These are phyloP conservation scores for Pocillopora damicornis DNA, from an alignment of 64 coral and sea anemone species.

Conservation along the genomic window DNA sequence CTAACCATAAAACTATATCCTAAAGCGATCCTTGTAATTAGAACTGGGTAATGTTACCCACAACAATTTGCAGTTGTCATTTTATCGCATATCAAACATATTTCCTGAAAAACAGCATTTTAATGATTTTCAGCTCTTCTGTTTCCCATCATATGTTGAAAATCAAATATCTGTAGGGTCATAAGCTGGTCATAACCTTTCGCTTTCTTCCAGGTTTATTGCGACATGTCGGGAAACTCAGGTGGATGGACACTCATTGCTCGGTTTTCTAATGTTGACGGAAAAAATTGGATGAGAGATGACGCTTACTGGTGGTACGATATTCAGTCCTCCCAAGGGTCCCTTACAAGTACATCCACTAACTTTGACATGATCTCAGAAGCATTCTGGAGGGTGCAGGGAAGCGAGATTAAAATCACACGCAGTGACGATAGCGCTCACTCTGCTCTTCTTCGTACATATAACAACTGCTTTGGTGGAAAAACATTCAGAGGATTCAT, in stretches of 20 bases:
- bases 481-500: conserved; percentile 10
- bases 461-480: conserved; percentile 15
- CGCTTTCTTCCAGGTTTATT: neutral
- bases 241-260: conserved; percentile 50
- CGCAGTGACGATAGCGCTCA: conserved; percentile 38
- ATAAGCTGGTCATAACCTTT: too few species aligned
- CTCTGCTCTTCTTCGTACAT: conserved; percentile 38
- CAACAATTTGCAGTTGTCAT: too few species aligned
- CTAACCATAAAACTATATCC: too few species aligned
- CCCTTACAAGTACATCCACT: neutral
- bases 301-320: conserved; percentile 58
- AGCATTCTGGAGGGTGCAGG: conserved; percentile 38
- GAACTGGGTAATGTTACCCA: too few species aligned
- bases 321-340: neutral
- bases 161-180: too few species aligned
- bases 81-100: too few species aligned
- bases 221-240: neutral
- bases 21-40: too few species aligned
- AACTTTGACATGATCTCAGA: conserved; percentile 58
- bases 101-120: too few species aligned
- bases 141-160: too few species aligned
- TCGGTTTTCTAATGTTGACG: conserved; percentile 48
- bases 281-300: conserved; percentile 49
- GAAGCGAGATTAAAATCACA: conserved; percentile 52
- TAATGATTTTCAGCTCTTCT: too few species aligned